Evolutionary conservation across 2,113 vertebrate genomes (phyloP).

Genomic region (Rhadina sibilatrix): DNA sequence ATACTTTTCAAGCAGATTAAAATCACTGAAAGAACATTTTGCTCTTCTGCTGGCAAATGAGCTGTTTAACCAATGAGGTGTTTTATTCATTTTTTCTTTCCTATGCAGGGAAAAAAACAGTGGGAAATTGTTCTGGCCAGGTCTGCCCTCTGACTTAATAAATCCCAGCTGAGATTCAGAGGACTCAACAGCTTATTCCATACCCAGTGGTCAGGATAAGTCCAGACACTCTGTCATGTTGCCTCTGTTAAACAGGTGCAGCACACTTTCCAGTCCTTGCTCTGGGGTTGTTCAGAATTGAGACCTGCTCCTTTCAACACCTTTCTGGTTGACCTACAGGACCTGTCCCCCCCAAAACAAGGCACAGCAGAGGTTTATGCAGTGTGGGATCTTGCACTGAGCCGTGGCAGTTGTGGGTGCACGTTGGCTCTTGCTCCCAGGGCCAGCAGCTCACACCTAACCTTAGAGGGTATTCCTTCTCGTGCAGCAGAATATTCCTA

Average conservation of each 20-base stretch:
- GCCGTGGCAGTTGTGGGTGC: not conserved
- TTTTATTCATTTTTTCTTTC: not conserved
- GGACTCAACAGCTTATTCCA: not conserved
- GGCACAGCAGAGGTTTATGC: too few relatives aligned
- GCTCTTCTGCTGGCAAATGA: not conserved
- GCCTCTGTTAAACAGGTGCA: not conserved
- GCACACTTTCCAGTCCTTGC: not conserved
- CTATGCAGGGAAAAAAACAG: not conserved
- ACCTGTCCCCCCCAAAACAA: accelerated
- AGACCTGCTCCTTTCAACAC: not conserved
- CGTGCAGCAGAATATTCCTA: not conserved
- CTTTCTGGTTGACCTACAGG: not conserved
- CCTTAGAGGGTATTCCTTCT: not conserved
- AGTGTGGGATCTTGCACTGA: not conserved
- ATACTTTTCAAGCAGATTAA: not conserved
- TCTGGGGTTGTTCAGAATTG: not conserved
- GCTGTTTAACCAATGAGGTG: not conserved
- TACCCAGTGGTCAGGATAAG: not conserved
- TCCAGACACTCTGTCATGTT: not conserved
- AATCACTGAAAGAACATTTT: not conserved
- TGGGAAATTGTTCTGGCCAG: not conserved
- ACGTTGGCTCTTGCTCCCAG: not conserved
- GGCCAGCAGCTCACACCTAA: not conserved
- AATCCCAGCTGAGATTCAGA: not conserved
- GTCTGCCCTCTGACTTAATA: not conserved